phyloP scores from a whole-genome alignment of 2,797 vertebrate species.

The Caiman crocodilus region DNA sequence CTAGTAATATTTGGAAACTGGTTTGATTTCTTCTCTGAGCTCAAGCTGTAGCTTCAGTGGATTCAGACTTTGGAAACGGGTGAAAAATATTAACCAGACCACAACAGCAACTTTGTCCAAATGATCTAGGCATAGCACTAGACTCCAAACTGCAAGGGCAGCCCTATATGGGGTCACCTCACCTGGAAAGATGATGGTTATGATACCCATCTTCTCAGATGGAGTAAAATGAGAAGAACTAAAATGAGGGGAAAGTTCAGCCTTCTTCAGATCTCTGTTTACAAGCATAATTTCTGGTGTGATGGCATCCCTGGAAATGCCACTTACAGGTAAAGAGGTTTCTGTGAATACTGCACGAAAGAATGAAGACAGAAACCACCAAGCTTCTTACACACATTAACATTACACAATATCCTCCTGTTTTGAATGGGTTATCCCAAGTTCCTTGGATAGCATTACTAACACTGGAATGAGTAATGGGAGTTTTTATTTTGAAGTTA shows the following conservation, averaged over 20 bases:
- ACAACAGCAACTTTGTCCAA: no score
- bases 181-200: background rate
- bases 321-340: background rate
- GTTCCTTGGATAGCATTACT: background rate
- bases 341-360: background rate
- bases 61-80: fast-evolving
- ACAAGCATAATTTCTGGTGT: background rate
- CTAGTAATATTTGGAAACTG: background rate
- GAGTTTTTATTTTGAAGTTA: background rate
- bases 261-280: background rate
- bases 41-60: background rate
- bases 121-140: no score
- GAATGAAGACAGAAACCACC: background rate
- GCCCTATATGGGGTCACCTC: background rate
- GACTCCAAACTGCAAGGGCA: background rate
- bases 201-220: no score
- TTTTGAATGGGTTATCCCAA: background rate
- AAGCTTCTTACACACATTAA: no score
- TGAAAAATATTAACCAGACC: no score
- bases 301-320: background rate
- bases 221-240: background rate
- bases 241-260: background rate
- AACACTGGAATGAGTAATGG: background rate
- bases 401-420: background rate
- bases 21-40: background rate